Base-by-base conservation (phyloP, 2,797 vertebrate species). In the Florisuga fusca region DNA sequence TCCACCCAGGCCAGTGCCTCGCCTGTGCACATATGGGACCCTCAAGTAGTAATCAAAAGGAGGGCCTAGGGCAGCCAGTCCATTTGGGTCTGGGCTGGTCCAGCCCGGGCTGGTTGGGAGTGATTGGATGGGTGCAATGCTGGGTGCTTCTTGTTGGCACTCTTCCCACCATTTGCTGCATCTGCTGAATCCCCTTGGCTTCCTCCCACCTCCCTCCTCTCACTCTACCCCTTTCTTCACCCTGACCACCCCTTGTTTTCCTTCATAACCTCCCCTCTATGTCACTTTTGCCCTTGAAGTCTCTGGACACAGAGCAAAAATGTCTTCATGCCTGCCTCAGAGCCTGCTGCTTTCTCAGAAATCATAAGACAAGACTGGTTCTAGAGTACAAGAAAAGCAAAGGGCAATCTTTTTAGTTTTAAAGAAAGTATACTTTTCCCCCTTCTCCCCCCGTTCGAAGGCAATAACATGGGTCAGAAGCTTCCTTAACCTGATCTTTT, bases 401-500 rank as follows among this genome's bases (percentile, higher is more conserved):
- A 68, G 6, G 12, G 11, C 13, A 45, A 63, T 4, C 7, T 69
- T 83, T 66, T 54, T 15, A 36, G 7, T 7, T 43, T 43, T 54
- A 41, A 27, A 34, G 68, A 68, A 69, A 67, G 29, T 5, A 31
- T 80, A 59, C 10, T 61, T 46, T 12, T 71, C 2, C 8, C 10
- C 5, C 9, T 41, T 6, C 1, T 16, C 8, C 13, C 8, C 7
- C 10, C 26, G 7, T 38, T 62, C 51, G 77, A 80, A 87, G 18
- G 1, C 9, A 66, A 13, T 64, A 20, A 36, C 3, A 15, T 2
- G 5, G 7, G 25, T 17, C 18, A 59, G 31, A 69, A 66, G 7
- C 93, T 96, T 97, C 97, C 97, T 98, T 98, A 97, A 97, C 96
- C 15, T 34, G 11, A 45, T 18, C 27, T 90, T 31, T 75, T 27